These are phyloP conservation scores for Yponomeuta plumbellus DNA, from an alignment of 2,888 invertebrate species.

Conservation along the genomic window DNA sequence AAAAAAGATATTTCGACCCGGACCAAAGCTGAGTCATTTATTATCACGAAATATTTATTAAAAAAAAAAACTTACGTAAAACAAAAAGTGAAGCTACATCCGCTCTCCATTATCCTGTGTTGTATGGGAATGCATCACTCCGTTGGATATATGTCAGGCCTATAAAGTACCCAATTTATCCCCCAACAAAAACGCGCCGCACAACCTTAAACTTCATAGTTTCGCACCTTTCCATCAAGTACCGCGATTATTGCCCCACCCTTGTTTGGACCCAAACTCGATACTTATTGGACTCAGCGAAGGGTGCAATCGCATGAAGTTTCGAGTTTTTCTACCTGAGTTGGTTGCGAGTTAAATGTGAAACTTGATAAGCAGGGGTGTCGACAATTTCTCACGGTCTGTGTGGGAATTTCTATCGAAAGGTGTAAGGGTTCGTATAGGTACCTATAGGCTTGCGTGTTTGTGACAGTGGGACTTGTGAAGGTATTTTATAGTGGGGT, in stretches of 20 bases:
- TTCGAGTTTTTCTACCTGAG: conserved; percentile 38
- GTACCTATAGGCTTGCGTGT: conserved; percentile 30
- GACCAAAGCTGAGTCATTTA: too few relatives aligned
- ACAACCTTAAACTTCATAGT: conserved; percentile 44
- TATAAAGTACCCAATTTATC: conserved; percentile 43
- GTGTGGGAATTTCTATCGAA: conserved; percentile 66
- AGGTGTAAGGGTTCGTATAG: conserved; percentile 52
- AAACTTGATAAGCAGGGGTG: conserved; percentile 58
- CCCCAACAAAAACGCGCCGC: conserved; percentile 24
- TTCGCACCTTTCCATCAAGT: conserved; percentile 47
- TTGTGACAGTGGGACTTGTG: conserved; percentile 18
- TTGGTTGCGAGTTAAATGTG: conserved; percentile 36
- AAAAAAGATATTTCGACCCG: too few relatives aligned
- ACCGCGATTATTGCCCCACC: conserved; percentile 32
- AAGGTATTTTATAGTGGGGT: conserved; percentile 18
- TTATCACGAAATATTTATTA: too few relatives aligned
- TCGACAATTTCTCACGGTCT: conserved; percentile 58
- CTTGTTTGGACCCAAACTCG: conserved; percentile 32
- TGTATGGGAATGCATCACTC: conserved; percentile 58
- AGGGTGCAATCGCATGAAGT: conserved; percentile 39
- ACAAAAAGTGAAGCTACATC: conserved; percentile 55
- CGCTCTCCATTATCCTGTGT: conserved; percentile 51
- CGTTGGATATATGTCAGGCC: conserved; percentile 24
- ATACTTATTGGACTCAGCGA: conserved; percentile 41
- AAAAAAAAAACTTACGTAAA: neutral